Base-by-base conservation (phyloP, 2,113 vertebrate species). In the Dicrurus megarhynchus region DNA sequence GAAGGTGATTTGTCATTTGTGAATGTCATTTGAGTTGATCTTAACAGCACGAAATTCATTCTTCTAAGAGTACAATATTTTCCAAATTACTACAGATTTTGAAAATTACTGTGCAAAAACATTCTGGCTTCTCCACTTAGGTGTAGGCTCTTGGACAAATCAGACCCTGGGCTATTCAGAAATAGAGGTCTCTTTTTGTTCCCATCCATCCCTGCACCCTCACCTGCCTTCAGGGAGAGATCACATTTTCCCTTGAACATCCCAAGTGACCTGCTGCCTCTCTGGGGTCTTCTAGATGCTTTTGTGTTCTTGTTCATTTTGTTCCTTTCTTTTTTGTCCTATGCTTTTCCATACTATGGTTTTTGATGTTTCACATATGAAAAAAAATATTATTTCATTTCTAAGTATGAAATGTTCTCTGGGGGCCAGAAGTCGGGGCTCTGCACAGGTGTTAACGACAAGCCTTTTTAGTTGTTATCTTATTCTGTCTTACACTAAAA, bases 131-230 rank as follows among this genome's bases (percentile, higher is more conserved):
- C n/a, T 69, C 5, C n/a, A 28, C 27, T 55, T 64, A 39, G 3
- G 12, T 44, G 15, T 19, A 52, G 35, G 37, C 33, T 73, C 3
- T 53, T 82, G 67, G n/a, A 64, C 6, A 88, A 64, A 61, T 68
- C n/a, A 88, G 53, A 53, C 9, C 4, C 41, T n/a, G 21, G 47
- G 15, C 35, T 64, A 22, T 26, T 56, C 47, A 71, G 49, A 88
- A 50, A 85, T 64, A 37, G 2, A 59, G 5, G 3, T 39, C 4
- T 46, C 11, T 65, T 52, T 80, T 42, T 91, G 10, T 84, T 84
- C 42, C 32, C 0, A 0, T 56, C 9, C 12, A 16, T 30, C 32
- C 16, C 28, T 87, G 78, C 13, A 49, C 4, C 6, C 35, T 63
- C 65, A 50, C 11, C 18, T 87, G 39, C 39, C 21, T 82, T 82